Conservation (phyloP, 2,113 vertebrate genomes). For the Engraulis encrasicolus region DNA sequence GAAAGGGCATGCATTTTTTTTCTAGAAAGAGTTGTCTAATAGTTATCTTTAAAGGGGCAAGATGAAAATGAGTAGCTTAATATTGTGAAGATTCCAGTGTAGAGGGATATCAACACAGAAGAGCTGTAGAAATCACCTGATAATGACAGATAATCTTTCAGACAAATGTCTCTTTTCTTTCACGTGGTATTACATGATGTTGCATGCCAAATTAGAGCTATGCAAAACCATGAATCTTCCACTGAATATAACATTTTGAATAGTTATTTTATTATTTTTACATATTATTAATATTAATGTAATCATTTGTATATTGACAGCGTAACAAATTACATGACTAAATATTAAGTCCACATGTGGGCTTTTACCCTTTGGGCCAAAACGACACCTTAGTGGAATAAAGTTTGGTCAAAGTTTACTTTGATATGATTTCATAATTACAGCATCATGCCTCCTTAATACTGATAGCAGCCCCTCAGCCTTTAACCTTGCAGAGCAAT, state of each 20-base stretch:
- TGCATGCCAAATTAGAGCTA: no score
- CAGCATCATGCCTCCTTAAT: conserved; percentile 7
- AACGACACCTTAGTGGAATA: background rate
- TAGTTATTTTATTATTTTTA: no score
- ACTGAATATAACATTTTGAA: background rate
- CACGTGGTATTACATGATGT: no score
- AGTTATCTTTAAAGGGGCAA: background rate
- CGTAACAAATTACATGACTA: background rate
- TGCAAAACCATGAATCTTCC: background rate
- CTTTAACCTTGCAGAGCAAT: conserved; percentile 41
- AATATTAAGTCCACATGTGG: background rate
- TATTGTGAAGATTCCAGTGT: background rate
- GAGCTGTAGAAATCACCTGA: background rate
- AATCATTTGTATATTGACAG: no score
- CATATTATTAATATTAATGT: no score
- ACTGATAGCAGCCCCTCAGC: conserved; percentile 16
- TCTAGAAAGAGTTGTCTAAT: no score
- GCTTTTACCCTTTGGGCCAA: background rate
- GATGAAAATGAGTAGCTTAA: background rate
- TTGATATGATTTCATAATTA: conserved; percentile 1
- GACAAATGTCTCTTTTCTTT: background rate
- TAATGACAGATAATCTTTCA: background rate
- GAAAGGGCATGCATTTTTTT: background rate
- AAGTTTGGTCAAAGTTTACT: conserved; percentile 1
- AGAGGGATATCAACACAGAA: background rate